Evolutionary conservation across 2,797 vertebrate species (phyloP).

Genomic region (Chiloscyllium punctatum): DNA sequence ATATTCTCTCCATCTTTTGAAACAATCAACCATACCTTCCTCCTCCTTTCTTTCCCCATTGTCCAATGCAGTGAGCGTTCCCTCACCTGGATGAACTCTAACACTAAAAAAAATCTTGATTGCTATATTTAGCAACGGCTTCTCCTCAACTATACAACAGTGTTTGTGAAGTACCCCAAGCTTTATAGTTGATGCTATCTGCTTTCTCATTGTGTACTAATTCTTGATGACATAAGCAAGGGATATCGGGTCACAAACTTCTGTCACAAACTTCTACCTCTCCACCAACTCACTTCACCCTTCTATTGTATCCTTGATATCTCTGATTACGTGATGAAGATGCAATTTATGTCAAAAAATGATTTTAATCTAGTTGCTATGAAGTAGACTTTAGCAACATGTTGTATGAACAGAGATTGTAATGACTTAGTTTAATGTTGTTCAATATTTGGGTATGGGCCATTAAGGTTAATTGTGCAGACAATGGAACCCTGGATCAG

Average conservation of each 20-base stretch:
- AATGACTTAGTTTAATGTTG: too few relatives aligned
- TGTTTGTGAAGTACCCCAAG: background rate
- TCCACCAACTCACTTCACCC: background rate
- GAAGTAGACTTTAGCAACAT: too few relatives aligned
- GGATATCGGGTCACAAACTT: background rate
- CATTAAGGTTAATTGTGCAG: too few relatives aligned
- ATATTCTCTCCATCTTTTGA: background rate
- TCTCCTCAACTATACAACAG: background rate
- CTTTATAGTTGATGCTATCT: background rate
- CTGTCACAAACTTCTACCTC: background rate
- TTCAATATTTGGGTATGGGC: too few relatives aligned
- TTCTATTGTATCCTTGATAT: background rate
- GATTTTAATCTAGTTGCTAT: background rate
- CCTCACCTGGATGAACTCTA: background rate
- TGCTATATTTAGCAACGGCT: background rate
- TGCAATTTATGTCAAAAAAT: background rate
- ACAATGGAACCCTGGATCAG: too few relatives aligned
- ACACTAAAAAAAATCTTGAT: background rate
- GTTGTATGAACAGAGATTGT: too few relatives aligned
- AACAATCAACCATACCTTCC: background rate
- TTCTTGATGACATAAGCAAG: background rate
- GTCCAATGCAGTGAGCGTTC: background rate
- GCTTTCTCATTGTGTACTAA: background rate
- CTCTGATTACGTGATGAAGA: background rate
- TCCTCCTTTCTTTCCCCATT: background rate